Evolutionary conservation across 1,140 invertebrate species (phyloP), one percentile per base, ranked within the genome.

Genomic region (Aphaenogaster rudis): DNA sequence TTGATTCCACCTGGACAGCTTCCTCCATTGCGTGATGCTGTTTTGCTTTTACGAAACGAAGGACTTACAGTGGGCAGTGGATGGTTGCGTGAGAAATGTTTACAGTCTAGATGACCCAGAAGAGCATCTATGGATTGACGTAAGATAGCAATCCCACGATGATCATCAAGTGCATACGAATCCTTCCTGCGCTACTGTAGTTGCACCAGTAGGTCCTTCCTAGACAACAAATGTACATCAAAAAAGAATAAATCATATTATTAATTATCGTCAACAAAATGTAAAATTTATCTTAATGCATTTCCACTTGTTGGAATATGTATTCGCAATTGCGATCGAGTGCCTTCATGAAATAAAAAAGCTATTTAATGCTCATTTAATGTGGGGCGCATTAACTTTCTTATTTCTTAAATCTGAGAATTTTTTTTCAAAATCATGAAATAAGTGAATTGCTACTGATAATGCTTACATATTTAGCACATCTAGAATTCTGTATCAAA

Each of bases 151-250:
- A 64, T 80, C 63, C 63, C 78, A 86, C 63, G 93, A 82, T 84
- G 93, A 92, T 95, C 94, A 95, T 95, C 94, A 95, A 89, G 94
- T 95, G 88, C 94, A 95, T 71, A 94, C 94, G 66, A 92, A 94
- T 67, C 93, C 94, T 67, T 94, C 94, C 86, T 95, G 94, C 4
- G 92, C 93, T 67, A 94, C 93, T 15, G 94, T 86, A 63, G 94
- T 87, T 33, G 91, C 74, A 50, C 87, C 71, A 11, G 90, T 90
- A 80, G 93, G 88, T 69, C 91, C 90, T 87, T 93, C 92, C 90
- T 93, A 74, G 8, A 50, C 28, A 92, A 93, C 54, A 86, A 3
- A 39, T 13, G 28, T 61, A 50, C 33, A 76, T 76, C 13, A 42
- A 50, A 17, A 39, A 64, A 21, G 52, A 48, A 82, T 50, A 6